Base-by-base conservation (phyloP, 2,888 invertebrate genomes). In the Nomada goodeniana region DNA sequence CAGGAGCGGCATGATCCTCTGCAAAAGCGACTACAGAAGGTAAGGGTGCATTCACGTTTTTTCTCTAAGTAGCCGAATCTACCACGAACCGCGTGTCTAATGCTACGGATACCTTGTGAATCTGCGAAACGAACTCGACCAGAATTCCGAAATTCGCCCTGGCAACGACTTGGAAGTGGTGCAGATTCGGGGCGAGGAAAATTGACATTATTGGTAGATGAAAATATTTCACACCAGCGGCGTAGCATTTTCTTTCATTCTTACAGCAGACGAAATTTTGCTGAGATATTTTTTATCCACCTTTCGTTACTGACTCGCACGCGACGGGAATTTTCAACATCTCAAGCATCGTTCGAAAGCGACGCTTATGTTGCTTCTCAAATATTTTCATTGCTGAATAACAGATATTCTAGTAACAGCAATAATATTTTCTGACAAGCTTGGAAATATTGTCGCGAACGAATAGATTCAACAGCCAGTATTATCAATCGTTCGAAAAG, bases 1-100 rank as follows among this genome's bases (percentile, higher is more conserved):
- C 94, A 97, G 97, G 95, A 96, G 97, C 86, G 98, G 98, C 91
- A 98, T 98, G 97, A 98, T 98, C 94, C 96, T 98, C 92, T 98
- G 98, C 96, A 98, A 97, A 96, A 96, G 96, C 95, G 98, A 98
- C 95, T 98, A 98, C 95, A 96, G 97, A 94, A 98, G 98, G 98
- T 98, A 95, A 96, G 96, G 52, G 42, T 23, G 52, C 29, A 44
- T 11, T 44, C 36, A 23, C 11, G 23, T 69, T 70, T 59, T 29
- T 53, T 7, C 53, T 5, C 53, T 5, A 42, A 53, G 52, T 52
- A 5, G n/a, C 36, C 13, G 15, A 20, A 36, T 9, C 55, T 23
- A 11, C 36, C 36, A 36, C 26, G 5, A 9, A 18, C 52, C 44
- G 18, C 15, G 36, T n/a, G 20, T 5, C 70, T 71, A 61, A 71